Conservation (phyloP, 2,113 vertebrate genomes). For the Cephalopterus ornatus region DNA sequence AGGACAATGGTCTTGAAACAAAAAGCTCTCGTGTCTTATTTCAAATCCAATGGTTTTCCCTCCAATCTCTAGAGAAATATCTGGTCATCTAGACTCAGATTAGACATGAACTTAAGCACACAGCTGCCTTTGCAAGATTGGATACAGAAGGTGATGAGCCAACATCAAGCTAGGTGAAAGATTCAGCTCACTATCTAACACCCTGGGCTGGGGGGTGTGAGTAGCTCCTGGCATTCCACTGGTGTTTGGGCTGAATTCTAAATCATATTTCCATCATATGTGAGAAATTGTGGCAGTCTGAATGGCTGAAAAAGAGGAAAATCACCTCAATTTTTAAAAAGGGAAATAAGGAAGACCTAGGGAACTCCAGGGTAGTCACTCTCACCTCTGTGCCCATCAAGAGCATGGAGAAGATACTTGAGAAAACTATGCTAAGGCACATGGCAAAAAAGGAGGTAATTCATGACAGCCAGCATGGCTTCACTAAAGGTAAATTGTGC, state of each 20-base stretch:
- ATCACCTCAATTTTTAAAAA: neutral
- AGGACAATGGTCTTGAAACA: neutral
- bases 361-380: neutral
- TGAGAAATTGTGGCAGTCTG: neutral
- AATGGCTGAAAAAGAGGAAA: neutral
- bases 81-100: neutral
- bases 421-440: neutral
- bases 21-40: neutral
- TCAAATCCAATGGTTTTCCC: neutral
- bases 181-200: neutral
- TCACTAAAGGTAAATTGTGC: neutral
- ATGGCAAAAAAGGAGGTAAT: neutral
- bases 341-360: neutral
- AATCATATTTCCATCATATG: neutral
- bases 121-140: neutral
- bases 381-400: neutral
- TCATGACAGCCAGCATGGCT: neutral
- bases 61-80: neutral
- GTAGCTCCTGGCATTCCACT: neutral
- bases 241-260: neutral
- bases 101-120: neutral
- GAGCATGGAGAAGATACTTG: neutral
- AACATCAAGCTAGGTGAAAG: neutral
- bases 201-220: neutral
- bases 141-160: neutral